Evolutionary conservation across 30 jellyfish, hydroid and myxozoan genomes (phyloP).

Genomic region (Mastigias papua): DNA sequence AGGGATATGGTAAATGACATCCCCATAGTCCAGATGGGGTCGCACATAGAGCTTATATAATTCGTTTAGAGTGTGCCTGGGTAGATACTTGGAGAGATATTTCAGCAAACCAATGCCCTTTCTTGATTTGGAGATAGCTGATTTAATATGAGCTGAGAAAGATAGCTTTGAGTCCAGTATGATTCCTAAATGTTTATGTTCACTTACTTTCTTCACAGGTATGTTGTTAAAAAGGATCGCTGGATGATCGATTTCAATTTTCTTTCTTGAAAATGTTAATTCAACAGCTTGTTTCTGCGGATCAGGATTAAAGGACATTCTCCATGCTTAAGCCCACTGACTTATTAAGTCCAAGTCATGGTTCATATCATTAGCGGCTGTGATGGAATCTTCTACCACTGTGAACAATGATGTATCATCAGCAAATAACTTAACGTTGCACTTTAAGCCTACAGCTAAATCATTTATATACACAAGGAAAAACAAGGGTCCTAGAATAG

Average conservation of each 20-base stretch:
- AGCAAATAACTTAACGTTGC: slow-evolving; percentile 45
- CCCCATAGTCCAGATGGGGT: slow-evolving; percentile 79
- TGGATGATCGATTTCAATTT: slow-evolving; percentile 41
- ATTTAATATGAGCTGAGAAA: slow-evolving; percentile 37
- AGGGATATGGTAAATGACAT: slow-evolving; percentile 66
- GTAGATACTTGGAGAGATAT: slow-evolving; percentile 77
- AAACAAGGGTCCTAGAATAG: slow-evolving; percentile 58
- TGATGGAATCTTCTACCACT: slow-evolving; percentile 41
- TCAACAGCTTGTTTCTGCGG: slow-evolving; percentile 65
- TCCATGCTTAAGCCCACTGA: slow-evolving; percentile 76
- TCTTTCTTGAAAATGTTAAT: slow-evolving; percentile 42
- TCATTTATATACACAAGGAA: slow-evolving; percentile 50
- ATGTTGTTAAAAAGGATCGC: slow-evolving; percentile 34
- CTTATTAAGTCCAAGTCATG: slow-evolving; percentile 54
- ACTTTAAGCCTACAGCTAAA: slow-evolving; percentile 20
- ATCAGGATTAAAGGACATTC: slow-evolving; percentile 72
- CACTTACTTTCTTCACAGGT: slow-evolving; percentile 24
- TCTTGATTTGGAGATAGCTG: slow-evolving; percentile 58
- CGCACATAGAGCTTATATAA: slow-evolving; percentile 62
- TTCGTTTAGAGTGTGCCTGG: slow-evolving; percentile 63
- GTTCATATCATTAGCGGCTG: slow-evolving; percentile 76
- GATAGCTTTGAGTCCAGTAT: slow-evolving; percentile 52
- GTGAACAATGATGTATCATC: slow-evolving; percentile 62
- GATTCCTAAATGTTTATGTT: slow-evolving; percentile 50
- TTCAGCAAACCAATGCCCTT: slow-evolving; percentile 78